These are phyloP conservation scores for Acanthoscelides obtectus DNA, from an alignment of 2,888 invertebrate species.

Conservation along the genomic window DNA sequence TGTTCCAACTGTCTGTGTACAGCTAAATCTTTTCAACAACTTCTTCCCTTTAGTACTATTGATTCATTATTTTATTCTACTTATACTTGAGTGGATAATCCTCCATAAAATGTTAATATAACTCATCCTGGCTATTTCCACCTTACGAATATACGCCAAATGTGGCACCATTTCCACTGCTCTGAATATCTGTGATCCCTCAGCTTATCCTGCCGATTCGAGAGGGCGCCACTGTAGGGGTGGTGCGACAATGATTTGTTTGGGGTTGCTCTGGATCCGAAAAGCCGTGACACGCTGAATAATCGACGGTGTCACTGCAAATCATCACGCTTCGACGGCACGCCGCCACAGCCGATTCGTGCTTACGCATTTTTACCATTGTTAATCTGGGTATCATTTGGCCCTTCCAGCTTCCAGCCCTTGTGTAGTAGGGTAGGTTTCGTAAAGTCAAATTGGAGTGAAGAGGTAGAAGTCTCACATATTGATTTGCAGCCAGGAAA, in stretches of 20 bases:
- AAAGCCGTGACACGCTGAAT: constrained; percentile 22
- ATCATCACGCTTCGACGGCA: constrained; percentile 24
- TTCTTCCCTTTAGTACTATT: no score
- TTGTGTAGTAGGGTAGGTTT: constrained; percentile 7
- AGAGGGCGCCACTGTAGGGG: not conserved
- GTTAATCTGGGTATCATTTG: constrained; percentile 19
- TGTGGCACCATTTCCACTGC: not conserved
- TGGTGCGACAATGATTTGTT: constrained; percentile 40
- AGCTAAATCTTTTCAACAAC: no score
- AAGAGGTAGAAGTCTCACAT: not conserved
- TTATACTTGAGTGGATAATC: no score
- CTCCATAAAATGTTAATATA: no score
- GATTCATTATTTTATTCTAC: no score
- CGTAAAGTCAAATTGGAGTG: constrained; percentile 6
- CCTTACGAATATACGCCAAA: no score
- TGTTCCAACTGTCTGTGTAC: no score
- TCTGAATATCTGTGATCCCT: not conserved
- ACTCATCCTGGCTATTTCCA: no score
- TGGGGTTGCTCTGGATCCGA: constrained; percentile 20
- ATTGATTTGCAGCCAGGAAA: no score
- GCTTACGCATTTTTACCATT: constrained; percentile 37
- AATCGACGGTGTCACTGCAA: constrained; percentile 30
- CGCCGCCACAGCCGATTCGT: constrained; percentile 28
- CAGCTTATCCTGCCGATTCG: not conserved
- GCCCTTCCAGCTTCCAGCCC: constrained; percentile 2